Conservation (phyloP, 2,888 invertebrate species). For the Cephus nigrinus region DNA sequence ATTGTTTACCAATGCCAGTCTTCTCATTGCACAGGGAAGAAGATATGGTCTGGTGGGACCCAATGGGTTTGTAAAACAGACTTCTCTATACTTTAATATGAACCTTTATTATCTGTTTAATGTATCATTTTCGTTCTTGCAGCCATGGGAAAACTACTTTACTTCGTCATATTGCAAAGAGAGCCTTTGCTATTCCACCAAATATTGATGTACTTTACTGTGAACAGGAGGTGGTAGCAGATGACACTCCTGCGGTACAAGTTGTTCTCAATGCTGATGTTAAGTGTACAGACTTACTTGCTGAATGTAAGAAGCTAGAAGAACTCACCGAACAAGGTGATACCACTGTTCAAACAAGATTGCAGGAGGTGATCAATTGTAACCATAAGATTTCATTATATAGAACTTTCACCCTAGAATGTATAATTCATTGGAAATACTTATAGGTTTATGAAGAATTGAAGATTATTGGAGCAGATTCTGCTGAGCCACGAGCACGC, state of each 20-base stretch:
- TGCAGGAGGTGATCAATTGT: conserved; percentile 76
- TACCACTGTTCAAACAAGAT: conserved; percentile 77
- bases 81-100: not conserved
- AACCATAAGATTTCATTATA: not conserved
- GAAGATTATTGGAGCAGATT: conserved; percentile 96
- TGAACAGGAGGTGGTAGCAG: conserved; percentile 98
- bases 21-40: conserved; percentile 92
- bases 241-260: conserved; percentile 92
- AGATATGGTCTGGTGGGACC: conserved; percentile 98
- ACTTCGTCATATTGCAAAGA: conserved; percentile 89
- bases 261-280: conserved; percentile 94
- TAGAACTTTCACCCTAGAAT: not conserved
- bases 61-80: conserved; percentile 77
- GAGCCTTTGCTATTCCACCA: conserved; percentile 93
- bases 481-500: conserved; percentile 96
- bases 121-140: conserved; percentile 31
- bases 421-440: not conserved
- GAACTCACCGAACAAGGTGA: conserved; percentile 79
- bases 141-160: conserved; percentile 98
- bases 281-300: conserved; percentile 83
- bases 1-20: conserved; percentile 94
- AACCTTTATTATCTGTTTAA: conserved; percentile 10
- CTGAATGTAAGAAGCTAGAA: conserved; percentile 87
- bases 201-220: conserved; percentile 97
- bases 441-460: conserved; percentile 89